These are phyloP conservation scores for Halyomorpha halys DNA, from an alignment of 1,140 invertebrate species.

Conservation along the genomic window DNA sequence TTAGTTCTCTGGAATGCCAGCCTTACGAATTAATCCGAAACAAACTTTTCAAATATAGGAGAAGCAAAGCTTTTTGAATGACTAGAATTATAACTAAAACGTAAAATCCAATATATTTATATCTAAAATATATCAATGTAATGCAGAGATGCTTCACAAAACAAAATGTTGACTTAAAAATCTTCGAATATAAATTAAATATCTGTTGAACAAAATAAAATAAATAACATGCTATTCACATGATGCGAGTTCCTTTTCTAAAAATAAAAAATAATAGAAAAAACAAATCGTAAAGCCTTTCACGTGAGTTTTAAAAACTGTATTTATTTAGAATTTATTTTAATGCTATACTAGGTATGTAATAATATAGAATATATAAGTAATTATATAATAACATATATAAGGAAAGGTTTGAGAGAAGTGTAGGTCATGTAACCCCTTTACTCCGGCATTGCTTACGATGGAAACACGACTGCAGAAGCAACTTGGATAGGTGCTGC, in stretches of 20 bases:
- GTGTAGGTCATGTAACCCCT: conserved; percentile 5
- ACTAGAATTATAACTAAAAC: too few species aligned
- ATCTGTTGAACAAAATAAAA: conserved; percentile 23
- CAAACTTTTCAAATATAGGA: too few species aligned
- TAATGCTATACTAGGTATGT: conserved; percentile 13
- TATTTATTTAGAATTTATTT: conserved; percentile 16
- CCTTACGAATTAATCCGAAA: too few species aligned
- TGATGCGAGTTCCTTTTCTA: conserved; percentile 9
- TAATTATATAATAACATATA: too few species aligned
- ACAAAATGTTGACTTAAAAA: conserved; percentile 18
- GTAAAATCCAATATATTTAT: too few species aligned
- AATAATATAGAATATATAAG: conserved; percentile 10
- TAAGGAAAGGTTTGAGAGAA: conserved; percentile 1
- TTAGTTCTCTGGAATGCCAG: too few species aligned
- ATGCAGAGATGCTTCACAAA: conserved; percentile 26
- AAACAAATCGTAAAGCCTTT: conserved; percentile 25
- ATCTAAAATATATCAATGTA: too few species aligned
- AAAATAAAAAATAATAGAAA: conserved; percentile 19
- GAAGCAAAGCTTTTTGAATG: too few species aligned
- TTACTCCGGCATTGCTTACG: conserved; percentile 69
- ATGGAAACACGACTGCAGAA: conserved; percentile 56
- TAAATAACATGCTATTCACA: conserved; percentile 15
- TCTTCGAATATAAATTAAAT: conserved; percentile 20
- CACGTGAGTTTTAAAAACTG: conserved; percentile 21
- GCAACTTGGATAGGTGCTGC: conserved; percentile 42